These are phyloP conservation scores for Mormyrus hasselquistii DNA, from an alignment of 2,797 vertebrate species.

Conservation along the genomic window DNA sequence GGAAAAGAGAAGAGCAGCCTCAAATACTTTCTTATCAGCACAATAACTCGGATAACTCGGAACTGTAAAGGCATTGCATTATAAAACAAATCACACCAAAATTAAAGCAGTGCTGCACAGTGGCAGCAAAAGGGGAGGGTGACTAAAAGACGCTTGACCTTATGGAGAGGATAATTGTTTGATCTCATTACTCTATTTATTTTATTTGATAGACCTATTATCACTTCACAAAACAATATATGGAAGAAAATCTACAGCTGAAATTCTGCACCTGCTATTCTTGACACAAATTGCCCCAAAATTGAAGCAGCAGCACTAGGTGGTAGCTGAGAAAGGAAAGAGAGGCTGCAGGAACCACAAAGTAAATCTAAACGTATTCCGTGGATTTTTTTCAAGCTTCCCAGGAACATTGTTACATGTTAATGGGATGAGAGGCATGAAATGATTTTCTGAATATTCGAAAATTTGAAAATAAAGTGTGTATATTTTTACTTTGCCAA, in stretches of 20 bases:
- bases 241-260: not conserved
- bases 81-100: not conserved
- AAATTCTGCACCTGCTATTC: not conserved
- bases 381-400: not conserved
- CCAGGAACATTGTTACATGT: not conserved
- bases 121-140: not conserved
- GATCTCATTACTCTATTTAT: not conserved
- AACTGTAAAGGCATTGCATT: not conserved
- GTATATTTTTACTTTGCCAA: not conserved
- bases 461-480: not conserved
- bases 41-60: not conserved
- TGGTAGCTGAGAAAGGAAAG: not conserved
- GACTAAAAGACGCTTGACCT: not conserved
- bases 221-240: not conserved
- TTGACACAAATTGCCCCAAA: not conserved
- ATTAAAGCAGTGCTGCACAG: not conserved
- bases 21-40: not conserved
- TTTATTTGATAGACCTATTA: not conserved
- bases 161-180: not conserved
- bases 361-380: not conserved
- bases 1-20: not conserved
- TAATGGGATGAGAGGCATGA: not conserved
- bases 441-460: not conserved
- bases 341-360: not conserved
- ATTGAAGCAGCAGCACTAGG: not conserved